Base-by-base conservation (phyloP, 1,140 invertebrate genomes). In the Lepidurus packardi region DNA sequence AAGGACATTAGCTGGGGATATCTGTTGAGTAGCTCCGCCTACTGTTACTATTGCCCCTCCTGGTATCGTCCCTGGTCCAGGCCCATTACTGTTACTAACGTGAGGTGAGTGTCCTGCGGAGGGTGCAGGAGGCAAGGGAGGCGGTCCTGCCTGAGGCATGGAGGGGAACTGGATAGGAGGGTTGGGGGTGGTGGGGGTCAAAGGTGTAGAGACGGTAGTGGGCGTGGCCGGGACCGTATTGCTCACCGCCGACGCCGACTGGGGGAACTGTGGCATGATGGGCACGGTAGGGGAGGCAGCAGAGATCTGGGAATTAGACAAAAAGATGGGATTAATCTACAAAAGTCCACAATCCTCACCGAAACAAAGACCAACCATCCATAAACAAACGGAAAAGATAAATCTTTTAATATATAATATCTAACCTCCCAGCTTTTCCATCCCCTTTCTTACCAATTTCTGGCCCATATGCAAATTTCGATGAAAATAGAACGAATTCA, bases 1-100 rank as follows among this genome's bases (percentile, higher is more conserved):
- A 65, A 75, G 78, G 34, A 44, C 77, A 74, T 80, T 82, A 34
- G 78, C 79, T 65, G 79, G 43, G 16, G 80, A 80, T n/a, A 79
- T 74, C 11, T 91, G 89, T 78, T 85, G 82, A 81, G 86, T 82
- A 85, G 88, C 53, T 73, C 76, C 78, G 75, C 24, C 41, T 43
- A 42, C 79, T 73, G 21, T 75, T 77, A 21, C 77, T 80, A 77
- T 74, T 44, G 24, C 81, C 43, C 41, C 77, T 80, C 79, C 80
- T 77, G 73, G 25, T 76, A 65, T 73, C 77, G 78, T 74, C 76
- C 88, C 89, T 82, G 75, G 78, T 73, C 78, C 81, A 77, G 80
- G 81, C 42, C 79, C 65, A 75, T 90, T 92, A 90, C 89, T 90
- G 89, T 87, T 91, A 90, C 89, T 93, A 92, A 88, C 90, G 91